Base-by-base conservation (phyloP, 2,888 invertebrate species). In the Pteria penguin region DNA sequence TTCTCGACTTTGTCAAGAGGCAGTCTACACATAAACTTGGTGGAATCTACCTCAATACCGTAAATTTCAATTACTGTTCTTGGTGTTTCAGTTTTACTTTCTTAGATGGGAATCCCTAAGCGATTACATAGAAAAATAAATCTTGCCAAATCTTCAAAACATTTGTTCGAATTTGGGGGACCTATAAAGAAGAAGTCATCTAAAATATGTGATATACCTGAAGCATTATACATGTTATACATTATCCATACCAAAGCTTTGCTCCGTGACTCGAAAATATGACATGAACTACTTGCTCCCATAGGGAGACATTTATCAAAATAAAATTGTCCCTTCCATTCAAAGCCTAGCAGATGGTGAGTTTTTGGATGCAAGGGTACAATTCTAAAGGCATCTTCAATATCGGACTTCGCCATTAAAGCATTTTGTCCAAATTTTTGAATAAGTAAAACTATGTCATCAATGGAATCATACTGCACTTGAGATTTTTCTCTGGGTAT, bases 31-130 rank as follows among this genome's bases (percentile, higher is more conserved):
- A 33, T 31, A 63, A 75, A 57, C 2, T 1, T 2, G 4, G 27
- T 32, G 1, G 69, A 75, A 52, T 73, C 72, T 1, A 73, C 61
- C 24, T 72, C 65, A 26, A 72, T 72, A 26, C 72, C 66, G 58
- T 69, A 69, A 8, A 75, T 75, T 2, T 52, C 70, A 14, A 75
- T 57, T 5, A 22, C 26, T 29, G 68, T 68, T 14, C 29, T 31
- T 18, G 57, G 68, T 29, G 14, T 8, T 54, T 31, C 22, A n/a
- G 57, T 69, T 69, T 60, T 60, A 18, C 24, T 14, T 14, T 29
- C 3, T n/a, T 69, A 60, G 18, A 69, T 60, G 22, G 60, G 36
- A 11, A 69, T 58, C 33, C 45, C 29, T 5, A 66, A 31, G 1
- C 24, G n/a, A 1, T 65, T 36, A 55, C 72, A 72, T 3, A 72